Conservation (phyloP, 1,140 invertebrate genomes). For the Neotoxoptera formosana region DNA sequence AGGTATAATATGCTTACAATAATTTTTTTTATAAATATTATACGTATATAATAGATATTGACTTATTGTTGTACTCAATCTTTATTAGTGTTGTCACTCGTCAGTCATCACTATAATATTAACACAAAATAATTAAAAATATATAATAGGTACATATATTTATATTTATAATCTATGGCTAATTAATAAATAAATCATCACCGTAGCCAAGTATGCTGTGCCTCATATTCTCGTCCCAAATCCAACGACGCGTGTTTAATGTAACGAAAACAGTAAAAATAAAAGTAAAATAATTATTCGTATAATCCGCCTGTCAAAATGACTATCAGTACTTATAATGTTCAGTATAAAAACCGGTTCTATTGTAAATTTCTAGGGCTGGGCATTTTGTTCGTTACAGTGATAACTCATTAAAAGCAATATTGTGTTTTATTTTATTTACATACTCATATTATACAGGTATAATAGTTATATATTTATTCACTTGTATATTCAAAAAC, state of each 20-base stretch:
- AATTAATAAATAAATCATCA: not conserved
- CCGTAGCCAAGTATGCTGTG: not conserved
- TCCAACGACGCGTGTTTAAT: not conserved
- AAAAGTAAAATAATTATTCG: not conserved
- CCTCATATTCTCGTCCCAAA: not conserved
- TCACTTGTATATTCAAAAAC: not conserved
- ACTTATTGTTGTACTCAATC: not conserved
- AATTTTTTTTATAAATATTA: not conserved
- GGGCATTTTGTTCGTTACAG: not conserved
- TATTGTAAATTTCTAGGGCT: not conserved
- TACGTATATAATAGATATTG: not conserved
- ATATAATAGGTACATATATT: not conserved
- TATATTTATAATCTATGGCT: not conserved
- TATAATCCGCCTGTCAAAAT: not conserved
- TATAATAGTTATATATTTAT: not conserved
- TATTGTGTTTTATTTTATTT: constrained; percentile 20
- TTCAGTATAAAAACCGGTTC: not conserved
- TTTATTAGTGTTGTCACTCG: not conserved
- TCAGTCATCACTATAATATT: not conserved
- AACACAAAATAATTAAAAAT: not conserved
- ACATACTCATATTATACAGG: not conserved
- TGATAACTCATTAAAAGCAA: constrained; percentile 1
- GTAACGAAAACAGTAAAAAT: not conserved
- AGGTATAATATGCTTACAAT: not conserved
- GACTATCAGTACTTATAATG: not conserved